phyloP scores from a whole-genome alignment of 2,797 vertebrate species.

The Capromys pilorides region DNA sequence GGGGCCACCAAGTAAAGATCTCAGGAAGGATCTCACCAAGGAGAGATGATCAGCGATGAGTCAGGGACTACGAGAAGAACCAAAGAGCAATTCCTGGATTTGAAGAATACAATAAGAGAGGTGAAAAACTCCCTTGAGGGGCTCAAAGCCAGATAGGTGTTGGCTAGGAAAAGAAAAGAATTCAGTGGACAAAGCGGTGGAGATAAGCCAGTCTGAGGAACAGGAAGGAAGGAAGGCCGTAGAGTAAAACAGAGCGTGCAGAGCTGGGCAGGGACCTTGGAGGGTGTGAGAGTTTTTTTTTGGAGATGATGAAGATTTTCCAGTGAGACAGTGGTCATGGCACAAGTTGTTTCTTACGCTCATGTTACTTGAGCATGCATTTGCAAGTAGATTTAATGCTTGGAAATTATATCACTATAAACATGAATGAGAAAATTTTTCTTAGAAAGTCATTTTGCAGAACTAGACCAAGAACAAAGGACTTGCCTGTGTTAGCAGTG shows the following conservation, averaged over 20 bases:
- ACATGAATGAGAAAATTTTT: background rate
- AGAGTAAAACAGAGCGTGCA: background rate
- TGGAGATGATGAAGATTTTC: background rate
- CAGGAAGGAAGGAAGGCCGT: background rate
- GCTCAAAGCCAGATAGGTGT: background rate
- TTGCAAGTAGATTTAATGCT: background rate
- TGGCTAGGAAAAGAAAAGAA: background rate
- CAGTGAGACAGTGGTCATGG: background rate
- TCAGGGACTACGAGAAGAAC: background rate
- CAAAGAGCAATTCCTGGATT: background rate
- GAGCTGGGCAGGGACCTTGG: background rate
- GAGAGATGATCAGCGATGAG: background rate
- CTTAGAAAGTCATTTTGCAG: background rate
- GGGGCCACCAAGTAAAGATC: too few relatives aligned
- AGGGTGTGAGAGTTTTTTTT: too few relatives aligned
- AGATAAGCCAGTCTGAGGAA: background rate
- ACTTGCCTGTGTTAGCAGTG: background rate
- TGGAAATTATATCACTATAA: background rate
- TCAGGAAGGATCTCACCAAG: background rate
- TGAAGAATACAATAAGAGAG: background rate
- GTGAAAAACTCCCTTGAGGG: background rate
- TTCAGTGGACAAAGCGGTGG: background rate
- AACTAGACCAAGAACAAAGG: background rate
- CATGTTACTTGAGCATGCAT: background rate
- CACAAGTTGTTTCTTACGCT: background rate